Evolutionary conservation across 2,888 invertebrate genomes (phyloP).

Genomic region (Idaea aversata): DNA sequence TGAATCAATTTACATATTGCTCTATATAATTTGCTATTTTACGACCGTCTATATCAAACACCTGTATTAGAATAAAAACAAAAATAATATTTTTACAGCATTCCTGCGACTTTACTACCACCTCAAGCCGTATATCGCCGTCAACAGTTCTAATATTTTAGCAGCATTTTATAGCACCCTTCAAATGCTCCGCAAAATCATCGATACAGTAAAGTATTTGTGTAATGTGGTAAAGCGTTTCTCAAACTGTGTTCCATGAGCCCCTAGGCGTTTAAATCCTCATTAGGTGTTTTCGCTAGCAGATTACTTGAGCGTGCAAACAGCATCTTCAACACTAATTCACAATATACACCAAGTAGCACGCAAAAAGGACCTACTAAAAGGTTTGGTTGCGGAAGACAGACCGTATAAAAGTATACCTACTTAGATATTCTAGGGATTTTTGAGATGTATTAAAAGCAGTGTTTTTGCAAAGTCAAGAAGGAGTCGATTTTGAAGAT

Average conservation of each 20-base stretch:
- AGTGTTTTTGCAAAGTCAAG: no score
- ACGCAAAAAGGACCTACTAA: no score
- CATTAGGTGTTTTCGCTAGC: background rate
- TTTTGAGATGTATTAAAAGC: no score
- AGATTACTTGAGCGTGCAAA: background rate
- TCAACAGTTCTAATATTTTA: constrained; percentile 17
- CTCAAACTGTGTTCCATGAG: background rate
- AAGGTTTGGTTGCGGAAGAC: no score
- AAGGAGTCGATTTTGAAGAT: no score
- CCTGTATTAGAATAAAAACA: background rate
- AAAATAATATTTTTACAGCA: background rate
- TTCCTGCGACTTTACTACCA: background rate
- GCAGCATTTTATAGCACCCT: constrained; percentile 31
- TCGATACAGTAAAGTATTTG: constrained; percentile 56
- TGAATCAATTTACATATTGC: background rate
- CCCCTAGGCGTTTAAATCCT: background rate
- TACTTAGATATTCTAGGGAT: no score
- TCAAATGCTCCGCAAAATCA: constrained; percentile 51
- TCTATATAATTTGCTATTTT: background rate
- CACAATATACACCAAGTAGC: background rate
- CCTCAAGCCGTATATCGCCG: constrained; percentile 2
- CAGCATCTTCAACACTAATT: background rate
- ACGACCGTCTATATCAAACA: background rate
- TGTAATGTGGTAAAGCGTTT: background rate
- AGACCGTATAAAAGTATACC: no score